These are phyloP conservation scores for Erythrocebus patas DNA, from an alignment of 2,113 vertebrate species.

Conservation along the genomic window DNA sequence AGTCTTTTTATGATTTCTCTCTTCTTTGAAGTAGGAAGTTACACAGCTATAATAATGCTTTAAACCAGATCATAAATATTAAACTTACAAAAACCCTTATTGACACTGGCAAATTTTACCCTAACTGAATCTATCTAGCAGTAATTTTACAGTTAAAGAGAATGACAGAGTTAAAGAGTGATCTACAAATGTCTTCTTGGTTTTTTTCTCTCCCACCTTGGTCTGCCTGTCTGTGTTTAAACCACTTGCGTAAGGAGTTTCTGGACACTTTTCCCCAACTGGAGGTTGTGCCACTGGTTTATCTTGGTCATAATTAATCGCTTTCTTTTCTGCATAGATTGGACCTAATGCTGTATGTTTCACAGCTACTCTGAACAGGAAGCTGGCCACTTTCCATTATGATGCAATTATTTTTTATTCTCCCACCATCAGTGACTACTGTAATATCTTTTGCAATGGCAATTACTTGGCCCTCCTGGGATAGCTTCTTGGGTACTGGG, in stretches of 20 bases:
- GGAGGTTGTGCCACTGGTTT: not conserved
- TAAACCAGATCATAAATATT: slow-evolving; percentile 73
- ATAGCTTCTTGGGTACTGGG: not conserved
- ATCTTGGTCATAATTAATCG: not conserved
- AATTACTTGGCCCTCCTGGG: slow-evolving; percentile 49
- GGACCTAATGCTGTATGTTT: not conserved
- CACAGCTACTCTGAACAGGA: not conserved
- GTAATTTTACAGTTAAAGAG: slow-evolving; percentile 57
- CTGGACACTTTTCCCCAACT: not conserved
- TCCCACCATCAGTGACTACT: slow-evolving; percentile 20
- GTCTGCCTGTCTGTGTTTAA: not conserved
- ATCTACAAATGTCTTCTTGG: slow-evolving; percentile 15
- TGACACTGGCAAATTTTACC: slow-evolving; percentile 63
- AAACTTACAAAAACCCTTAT: slow-evolving; percentile 66
- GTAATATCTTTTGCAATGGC: slow-evolving; percentile 24
- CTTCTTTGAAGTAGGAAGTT: slow-evolving; percentile 67
- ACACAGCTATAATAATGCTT: slow-evolving; percentile 56
- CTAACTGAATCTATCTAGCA: slow-evolving; percentile 4
- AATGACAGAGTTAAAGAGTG: slow-evolving; percentile 31
- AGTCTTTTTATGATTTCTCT: slow-evolving; percentile 69
- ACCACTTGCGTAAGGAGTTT: not conserved
- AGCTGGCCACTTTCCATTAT: slow-evolving; percentile 45
- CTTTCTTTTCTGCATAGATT: not conserved
- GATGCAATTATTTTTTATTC: slow-evolving; percentile 54
- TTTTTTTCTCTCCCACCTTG: not conserved